These are phyloP conservation scores for Corticium candelabrum DNA, from an alignment of 37 sponge, comb jelly and placozoan genomes.

Conservation along the genomic window DNA sequence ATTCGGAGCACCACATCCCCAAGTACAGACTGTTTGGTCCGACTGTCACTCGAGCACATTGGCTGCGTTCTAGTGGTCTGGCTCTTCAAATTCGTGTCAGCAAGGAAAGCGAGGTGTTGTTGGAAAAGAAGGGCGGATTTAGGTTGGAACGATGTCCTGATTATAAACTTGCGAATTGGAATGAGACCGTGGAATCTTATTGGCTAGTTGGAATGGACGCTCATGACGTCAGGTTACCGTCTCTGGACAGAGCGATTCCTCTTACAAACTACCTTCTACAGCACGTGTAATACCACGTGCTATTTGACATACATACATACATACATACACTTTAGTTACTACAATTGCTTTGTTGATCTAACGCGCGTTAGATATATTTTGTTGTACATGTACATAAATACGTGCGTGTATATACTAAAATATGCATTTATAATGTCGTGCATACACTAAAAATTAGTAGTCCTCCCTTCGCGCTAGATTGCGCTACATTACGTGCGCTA, in stretches of 20 bases:
- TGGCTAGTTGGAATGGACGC: not conserved
- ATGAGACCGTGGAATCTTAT: not conserved
- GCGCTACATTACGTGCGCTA: too few relatives aligned
- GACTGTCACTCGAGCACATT: not conserved
- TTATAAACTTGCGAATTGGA: not conserved
- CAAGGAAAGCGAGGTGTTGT: not conserved
- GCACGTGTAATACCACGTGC: too few relatives aligned
- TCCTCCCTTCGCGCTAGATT: too few relatives aligned
- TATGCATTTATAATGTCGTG: too few relatives aligned
- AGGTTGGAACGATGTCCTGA: not conserved
- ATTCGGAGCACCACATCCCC: not conserved
- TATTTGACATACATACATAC: too few relatives aligned
- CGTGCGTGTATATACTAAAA: too few relatives aligned
- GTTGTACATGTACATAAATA: too few relatives aligned
- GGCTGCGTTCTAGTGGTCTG: not conserved
- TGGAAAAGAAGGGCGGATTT: not conserved
- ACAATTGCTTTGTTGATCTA: too few relatives aligned
- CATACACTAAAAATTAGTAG: too few relatives aligned
- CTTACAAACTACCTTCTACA: too few relatives aligned
- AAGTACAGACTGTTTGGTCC: not conserved
- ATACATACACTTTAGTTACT: too few relatives aligned
- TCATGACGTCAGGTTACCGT: not conserved
- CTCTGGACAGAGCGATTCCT: not conserved
- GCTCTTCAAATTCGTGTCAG: slow-evolving; percentile 2
- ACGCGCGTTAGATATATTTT: too few relatives aligned